Conservation (phyloP, 2,113 vertebrate genomes). For the Platysternon megacephalum region DNA sequence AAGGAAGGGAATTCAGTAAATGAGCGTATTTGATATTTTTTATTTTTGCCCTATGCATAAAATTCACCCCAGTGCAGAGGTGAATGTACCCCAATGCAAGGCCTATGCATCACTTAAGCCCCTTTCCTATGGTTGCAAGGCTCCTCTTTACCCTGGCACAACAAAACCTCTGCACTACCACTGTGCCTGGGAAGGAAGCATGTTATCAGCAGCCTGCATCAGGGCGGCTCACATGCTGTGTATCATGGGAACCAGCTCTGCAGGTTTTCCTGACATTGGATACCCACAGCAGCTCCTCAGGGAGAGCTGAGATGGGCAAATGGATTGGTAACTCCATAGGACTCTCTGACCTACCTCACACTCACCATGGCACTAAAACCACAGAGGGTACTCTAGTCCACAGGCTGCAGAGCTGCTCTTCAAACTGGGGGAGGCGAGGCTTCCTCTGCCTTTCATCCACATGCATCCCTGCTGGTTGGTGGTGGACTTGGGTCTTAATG, state of each 20-base stretch:
- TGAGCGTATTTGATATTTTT: neutral
- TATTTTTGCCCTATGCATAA: neutral
- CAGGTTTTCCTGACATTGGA: neutral
- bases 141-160: neutral
- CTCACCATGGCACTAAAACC: neutral
- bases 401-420: neutral
- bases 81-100: neutral
- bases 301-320: fast-evolving
- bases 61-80: neutral
- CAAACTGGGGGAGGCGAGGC: fast-evolving
- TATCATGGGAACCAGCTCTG: fast-evolving
- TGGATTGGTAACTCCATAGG: neutral
- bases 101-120: neutral
- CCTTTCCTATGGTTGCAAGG: neutral
- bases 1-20: neutral
- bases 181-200: neutral
- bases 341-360: neutral
- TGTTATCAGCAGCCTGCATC: neutral
- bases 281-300: neutral
- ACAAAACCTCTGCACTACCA: neutral
- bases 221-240: neutral
- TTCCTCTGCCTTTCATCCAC: fast-evolving
- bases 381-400: neutral
- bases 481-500: neutral
- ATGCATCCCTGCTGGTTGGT: neutral